Evolutionary conservation across 2,113 vertebrate genomes (phyloP).

Genomic region (Alectura lathami): DNA sequence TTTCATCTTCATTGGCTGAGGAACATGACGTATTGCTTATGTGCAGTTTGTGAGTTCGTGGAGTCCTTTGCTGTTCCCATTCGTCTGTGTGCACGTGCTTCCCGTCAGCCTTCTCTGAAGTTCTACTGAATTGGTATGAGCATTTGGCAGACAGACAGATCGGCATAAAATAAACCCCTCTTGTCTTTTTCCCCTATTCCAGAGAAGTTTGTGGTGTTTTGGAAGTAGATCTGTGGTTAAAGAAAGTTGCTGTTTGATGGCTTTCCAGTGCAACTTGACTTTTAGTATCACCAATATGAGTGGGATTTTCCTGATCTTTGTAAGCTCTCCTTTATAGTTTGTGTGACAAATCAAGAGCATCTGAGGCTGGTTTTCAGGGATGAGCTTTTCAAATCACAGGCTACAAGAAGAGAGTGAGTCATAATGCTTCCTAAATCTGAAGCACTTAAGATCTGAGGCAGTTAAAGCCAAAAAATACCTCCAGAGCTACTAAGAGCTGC

Average conservation of each 20-base stretch:
- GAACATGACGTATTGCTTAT: background rate
- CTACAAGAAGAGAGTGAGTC: background rate
- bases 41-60: background rate
- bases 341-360: conserved; percentile 14
- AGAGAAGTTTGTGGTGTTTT: background rate
- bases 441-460: conserved; percentile 13
- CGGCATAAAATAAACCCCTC: background rate
- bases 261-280: background rate
- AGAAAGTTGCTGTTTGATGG: conserved; percentile 2
- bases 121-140: background rate
- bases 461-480: background rate
- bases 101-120: background rate
- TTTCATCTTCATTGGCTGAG: background rate
- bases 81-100: background rate
- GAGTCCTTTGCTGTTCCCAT: background rate
- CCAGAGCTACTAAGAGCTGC: background rate
- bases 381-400: conserved; percentile 2
- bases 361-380: background rate
- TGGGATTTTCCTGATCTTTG: conserved; percentile 2
- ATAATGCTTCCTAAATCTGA: conserved; percentile 28
- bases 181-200: background rate
- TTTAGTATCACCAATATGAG: background rate
- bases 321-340: background rate
- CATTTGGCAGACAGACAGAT: background rate
- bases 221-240: background rate